Base-by-base conservation (phyloP, 2,113 vertebrate species). In the Ondatra zibethicus region DNA sequence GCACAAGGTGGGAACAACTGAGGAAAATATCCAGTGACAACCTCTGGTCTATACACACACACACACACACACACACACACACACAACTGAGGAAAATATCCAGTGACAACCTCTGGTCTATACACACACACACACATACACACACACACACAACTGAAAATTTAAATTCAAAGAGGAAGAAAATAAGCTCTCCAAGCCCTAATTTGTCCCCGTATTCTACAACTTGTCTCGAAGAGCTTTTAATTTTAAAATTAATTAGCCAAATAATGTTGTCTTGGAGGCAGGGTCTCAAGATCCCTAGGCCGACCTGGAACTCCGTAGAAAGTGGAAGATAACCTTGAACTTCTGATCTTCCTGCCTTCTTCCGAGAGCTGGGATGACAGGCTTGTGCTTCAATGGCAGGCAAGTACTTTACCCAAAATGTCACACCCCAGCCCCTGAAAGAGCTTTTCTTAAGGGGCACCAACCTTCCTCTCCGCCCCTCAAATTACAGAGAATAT, bases 371-470 rank as follows among this genome's bases (percentile, higher is more conserved):
- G 55, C 58, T 31, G 58, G n/a, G 82, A 65, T 65, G 19, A 19
- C 14, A 45, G 39, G n/a, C n/a, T 17, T 42, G 61, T 65, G 61
- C 27, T 21, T 1, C 39, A 55, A 1, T 21, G 3, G 25, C 31
- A 42, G 42, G 42, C 63, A 47, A 45, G 39, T 17, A 66, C 42
- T 86, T 45, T 86, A 47, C 27, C 27, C 10, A 86, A 33, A 42
- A 14, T 33, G 1, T 5, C n/a, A 13, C 11, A 13, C 52, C 52
- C 21, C 81, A 86, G 61, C 39, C 36, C 86, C 45, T 91, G 25
- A 68, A 31, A 63, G 61, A 25, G 61, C 27, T 93, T 95, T 89
- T 91, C 77, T 73, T 86, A 76, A 89, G 77, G 77, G 31, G 7
- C 16, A 25, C 61, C 63, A 82, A 29, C 0, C 27, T 96, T 91